Base-by-base conservation (phyloP, 1,140 invertebrate species). In the Oncopeltus fasciatus region DNA sequence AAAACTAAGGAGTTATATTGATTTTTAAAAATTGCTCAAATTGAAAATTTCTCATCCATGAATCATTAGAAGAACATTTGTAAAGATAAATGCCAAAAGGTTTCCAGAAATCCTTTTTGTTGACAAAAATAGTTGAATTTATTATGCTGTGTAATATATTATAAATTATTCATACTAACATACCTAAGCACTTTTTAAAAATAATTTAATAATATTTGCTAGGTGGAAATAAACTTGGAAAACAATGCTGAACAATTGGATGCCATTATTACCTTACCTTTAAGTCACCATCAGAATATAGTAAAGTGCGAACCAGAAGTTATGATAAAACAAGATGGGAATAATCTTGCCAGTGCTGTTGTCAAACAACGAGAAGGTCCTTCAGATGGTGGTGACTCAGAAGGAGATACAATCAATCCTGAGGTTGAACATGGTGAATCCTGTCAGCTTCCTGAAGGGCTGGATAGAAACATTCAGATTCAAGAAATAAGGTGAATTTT, bases 231-330 rank as follows among this genome's bases (percentile, higher is more conserved):
- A 18, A 31, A 20, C 51, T 18, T 64, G 1, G 57, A 58, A 60
- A 38, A 44, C 53, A 56, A 43, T 24, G 27, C 20, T 16, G 47
- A 60, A 20, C 62, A 64, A 28, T 27, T 64, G 18, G 58, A 64
- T 27, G 27, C 46, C 9, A 64, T 60, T 1, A 60, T 64, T 11
- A 44, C 20, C 24, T 53, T 59, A 5, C 31, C 47, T 14, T 26
- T 60, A 27, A 31, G 24, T 11, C 31, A 51, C 27, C 20, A 29
- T 21, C 21, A 53, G 16, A 51, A 53, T 2, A 28, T 43, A 12
- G 51, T 63, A 12, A 65, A 65, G 62, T 59, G 57, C 29, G 64
- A 65, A 27, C 64, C 64, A 21, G 64, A 65, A 31, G 31, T 61
- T 12, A 21, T 61, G 33, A 49, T 61, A 26, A 58, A 43, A 43